These are phyloP conservation scores for Porites australiensis DNA, from an alignment of 64 coral and sea anemone species.

Conservation along the genomic window DNA sequence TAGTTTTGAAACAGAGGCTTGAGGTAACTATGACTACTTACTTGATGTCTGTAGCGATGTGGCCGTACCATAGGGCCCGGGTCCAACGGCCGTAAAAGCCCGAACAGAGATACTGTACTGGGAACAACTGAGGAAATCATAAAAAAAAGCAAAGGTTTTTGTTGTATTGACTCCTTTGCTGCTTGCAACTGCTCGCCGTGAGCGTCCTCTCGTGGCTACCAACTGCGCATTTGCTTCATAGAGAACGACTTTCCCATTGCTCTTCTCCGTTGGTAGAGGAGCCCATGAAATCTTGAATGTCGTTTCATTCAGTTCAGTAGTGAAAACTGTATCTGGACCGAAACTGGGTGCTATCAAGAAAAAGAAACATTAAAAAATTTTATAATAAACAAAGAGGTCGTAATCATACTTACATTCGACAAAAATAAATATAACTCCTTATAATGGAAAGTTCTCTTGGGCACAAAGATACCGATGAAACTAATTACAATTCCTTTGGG, in stretches of 20 bases:
- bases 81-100: not conserved
- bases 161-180: not conserved
- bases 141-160: not conserved
- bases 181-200: not conserved
- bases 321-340: not conserved
- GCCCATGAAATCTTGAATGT: conserved; percentile 42
- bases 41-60: not conserved
- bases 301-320: not conserved
- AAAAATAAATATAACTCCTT: too few species aligned
- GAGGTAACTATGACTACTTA: not conserved
- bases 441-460: too few species aligned
- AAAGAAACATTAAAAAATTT: too few species aligned
- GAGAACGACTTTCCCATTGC: not conserved
- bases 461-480: too few species aligned
- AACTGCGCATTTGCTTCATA: not conserved
- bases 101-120: not conserved
- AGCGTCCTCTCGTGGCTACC: not conserved
- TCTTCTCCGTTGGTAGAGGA: not conserved
- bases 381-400: not conserved
- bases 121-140: not conserved
- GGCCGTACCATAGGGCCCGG: not conserved
- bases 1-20: too few species aligned
- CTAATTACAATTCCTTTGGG: too few species aligned
- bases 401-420: too few species aligned
- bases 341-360: not conserved